phyloP scores from a whole-genome alignment of 2,113 vertebrate species.

The Tragelaphus scriptus region DNA sequence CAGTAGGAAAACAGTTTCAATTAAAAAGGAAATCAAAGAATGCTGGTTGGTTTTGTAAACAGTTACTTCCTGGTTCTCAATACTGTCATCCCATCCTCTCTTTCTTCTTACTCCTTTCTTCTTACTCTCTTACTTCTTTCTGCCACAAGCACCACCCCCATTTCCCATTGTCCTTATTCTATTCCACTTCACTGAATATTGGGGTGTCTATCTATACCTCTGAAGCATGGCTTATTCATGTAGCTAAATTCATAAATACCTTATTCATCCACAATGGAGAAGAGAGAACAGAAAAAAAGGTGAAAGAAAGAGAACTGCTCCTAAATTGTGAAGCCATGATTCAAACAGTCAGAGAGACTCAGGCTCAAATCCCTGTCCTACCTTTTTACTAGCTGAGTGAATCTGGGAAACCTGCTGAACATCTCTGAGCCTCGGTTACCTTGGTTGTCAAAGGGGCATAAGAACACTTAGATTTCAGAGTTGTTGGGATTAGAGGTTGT shows the following conservation, averaged over 20 bases:
- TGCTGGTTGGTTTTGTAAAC: neutral
- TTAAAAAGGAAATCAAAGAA: neutral
- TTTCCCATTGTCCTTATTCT: neutral
- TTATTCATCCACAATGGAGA: neutral
- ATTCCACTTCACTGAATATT: neutral
- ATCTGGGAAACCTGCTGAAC: neutral
- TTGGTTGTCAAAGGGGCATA: neutral
- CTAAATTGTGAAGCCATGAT: neutral
- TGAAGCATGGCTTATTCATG: neutral
- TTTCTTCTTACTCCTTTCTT: neutral
- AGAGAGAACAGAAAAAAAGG: neutral
- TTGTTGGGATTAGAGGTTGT: neutral
- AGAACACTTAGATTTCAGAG: neutral
- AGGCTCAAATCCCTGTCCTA: neutral
- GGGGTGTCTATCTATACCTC: neutral
- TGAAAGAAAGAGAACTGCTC: neutral
- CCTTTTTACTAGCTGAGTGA: neutral
- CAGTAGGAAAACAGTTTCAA: fast-evolving
- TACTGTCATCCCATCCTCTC: neutral
- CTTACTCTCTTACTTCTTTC: neutral
- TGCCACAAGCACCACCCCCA: neutral
- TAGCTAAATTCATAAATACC: neutral
- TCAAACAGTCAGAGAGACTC: neutral
- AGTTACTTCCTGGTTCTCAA: neutral
- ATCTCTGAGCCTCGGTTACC: neutral